A percentile compares a stretch with the other conserved stretches of the same genome.
phyloP scores from a whole-genome alignment of 23 tunicate genomes.

The Styela clava region DNA sequence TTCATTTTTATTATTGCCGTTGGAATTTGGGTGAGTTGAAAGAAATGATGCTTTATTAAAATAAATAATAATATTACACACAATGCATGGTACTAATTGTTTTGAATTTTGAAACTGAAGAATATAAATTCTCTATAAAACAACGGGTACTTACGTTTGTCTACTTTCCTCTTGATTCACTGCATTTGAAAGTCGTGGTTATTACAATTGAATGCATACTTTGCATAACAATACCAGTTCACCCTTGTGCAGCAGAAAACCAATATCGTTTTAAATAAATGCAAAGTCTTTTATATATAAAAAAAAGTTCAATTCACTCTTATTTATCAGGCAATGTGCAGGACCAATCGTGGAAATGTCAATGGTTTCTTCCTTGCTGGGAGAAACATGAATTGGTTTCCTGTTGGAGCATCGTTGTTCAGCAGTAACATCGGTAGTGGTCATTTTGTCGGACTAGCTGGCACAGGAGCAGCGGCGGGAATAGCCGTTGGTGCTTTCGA shows the following conservation, averaged over 20 bases:
- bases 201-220: no score
- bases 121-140: not conserved
- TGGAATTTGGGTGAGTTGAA: slow-evolving; percentile 64
- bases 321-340: slow-evolving; percentile 82
- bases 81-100: no score
- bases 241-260: no score
- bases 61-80: no score
- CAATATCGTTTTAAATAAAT: no score
- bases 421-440: slow-evolving; percentile 92
- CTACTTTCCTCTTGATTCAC: no score
- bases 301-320: no score
- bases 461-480: slow-evolving; percentile 90
- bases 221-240: no score
- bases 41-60: no score
- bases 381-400: slow-evolving; percentile 84
- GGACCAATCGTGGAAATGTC: slow-evolving; percentile 69
- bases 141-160: no score
- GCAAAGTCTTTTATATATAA: no score
- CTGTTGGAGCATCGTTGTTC: slow-evolving; percentile 93
- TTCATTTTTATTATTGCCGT: slow-evolving; percentile 57
- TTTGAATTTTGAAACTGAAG: not conserved
- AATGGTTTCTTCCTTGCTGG: slow-evolving; percentile 92
- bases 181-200: no score
- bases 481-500: slow-evolving; percentile 92
- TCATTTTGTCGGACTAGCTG: slow-evolving; percentile 95